Percentiles rank a stretch among this genome's conserved stretches.
phyloP scores from a whole-genome alignment of 2,888 invertebrate species.

The Drosophila quinaria region DNA sequence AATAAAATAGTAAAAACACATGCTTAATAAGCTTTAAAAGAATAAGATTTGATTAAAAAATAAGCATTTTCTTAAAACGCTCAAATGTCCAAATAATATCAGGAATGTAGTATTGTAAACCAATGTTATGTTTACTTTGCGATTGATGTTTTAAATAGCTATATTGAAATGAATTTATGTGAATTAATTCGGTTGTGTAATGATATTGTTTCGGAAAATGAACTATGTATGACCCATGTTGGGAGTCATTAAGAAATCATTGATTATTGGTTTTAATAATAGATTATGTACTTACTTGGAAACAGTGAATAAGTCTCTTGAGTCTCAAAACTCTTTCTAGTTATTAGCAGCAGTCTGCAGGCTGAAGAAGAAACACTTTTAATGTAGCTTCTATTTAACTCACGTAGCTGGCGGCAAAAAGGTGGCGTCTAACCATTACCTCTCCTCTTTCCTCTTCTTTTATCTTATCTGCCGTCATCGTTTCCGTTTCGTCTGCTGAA shows the following conservation, averaged over 20 bases:
- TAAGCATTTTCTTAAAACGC: too few species aligned
- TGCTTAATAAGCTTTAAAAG: too few species aligned
- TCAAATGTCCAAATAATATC: too few species aligned
- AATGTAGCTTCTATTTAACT: conserved; percentile 46
- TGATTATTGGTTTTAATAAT: too few species aligned
- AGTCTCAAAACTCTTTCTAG: conserved; percentile 15
- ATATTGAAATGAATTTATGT: too few species aligned
- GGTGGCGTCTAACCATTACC: conserved; percentile 11
- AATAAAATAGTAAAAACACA: conserved; percentile 34
- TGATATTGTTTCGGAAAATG: too few species aligned
- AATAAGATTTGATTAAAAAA: conserved; percentile 25
- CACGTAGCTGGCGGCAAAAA: conserved; percentile 39
- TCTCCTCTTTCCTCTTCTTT: background rate
- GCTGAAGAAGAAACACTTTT: conserved; percentile 9
- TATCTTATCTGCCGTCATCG: conserved; percentile 7
- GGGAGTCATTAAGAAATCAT: too few species aligned
- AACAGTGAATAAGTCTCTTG: conserved; percentile 6
- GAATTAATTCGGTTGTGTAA: too few species aligned
- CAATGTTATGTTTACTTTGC: too few species aligned
- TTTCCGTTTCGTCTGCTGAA: conserved; percentile 34
- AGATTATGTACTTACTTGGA: conserved; percentile 18
- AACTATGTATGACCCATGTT: too few species aligned
- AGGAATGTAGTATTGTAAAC: too few species aligned
- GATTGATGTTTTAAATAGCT: too few species aligned
- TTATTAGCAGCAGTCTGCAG: conserved; percentile 1